Conservation (phyloP, 2,888 invertebrate genomes). For the Cheilosia urbana region DNA sequence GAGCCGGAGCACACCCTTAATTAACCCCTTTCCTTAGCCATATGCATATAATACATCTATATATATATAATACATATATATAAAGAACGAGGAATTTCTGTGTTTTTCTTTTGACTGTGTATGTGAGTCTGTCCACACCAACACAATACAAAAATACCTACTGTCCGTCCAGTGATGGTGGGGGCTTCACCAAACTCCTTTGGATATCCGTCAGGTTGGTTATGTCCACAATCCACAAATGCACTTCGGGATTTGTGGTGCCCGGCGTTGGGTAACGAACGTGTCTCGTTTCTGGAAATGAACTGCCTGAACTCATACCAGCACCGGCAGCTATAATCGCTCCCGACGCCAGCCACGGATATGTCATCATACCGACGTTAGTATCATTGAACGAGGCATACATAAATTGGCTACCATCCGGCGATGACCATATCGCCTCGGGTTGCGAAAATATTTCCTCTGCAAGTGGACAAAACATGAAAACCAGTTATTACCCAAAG, state of each 20-base stretch:
- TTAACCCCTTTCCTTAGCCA: conserved; percentile 21
- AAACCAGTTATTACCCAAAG: too few relatives aligned
- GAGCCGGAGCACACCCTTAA: conserved; percentile 12
- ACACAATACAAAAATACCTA: conserved; percentile 85
- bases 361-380: conserved; percentile 89
- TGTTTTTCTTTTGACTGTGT: conserved; percentile 31
- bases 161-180: conserved; percentile 91
- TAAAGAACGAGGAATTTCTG: conserved; percentile 5
- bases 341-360: conserved; percentile 92
- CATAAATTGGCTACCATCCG: conserved; percentile 92
- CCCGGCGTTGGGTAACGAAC: conserved; percentile 95
- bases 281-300: conserved; percentile 91
- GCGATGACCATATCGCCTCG: conserved; percentile 94
- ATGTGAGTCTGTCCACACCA: conserved; percentile 32
- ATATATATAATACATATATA: too few relatives aligned
- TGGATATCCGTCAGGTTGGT: conserved; percentile 87
- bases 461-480: conserved; percentile 82
- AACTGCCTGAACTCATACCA: conserved; percentile 85
- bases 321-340: conserved; percentile 86
- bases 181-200: conserved; percentile 89
- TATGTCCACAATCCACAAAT: conserved; percentile 92
- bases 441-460: conserved; percentile 94
- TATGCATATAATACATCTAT: too few relatives aligned
- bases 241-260: conserved; percentile 93
- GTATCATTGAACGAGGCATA: conserved; percentile 95